A percentile compares a stretch with the other conserved stretches of the same genome.
Evolutionary conservation across 35 echinoderm and acorn worm species (phyloP).

Genomic region (Patiria miniata): DNA sequence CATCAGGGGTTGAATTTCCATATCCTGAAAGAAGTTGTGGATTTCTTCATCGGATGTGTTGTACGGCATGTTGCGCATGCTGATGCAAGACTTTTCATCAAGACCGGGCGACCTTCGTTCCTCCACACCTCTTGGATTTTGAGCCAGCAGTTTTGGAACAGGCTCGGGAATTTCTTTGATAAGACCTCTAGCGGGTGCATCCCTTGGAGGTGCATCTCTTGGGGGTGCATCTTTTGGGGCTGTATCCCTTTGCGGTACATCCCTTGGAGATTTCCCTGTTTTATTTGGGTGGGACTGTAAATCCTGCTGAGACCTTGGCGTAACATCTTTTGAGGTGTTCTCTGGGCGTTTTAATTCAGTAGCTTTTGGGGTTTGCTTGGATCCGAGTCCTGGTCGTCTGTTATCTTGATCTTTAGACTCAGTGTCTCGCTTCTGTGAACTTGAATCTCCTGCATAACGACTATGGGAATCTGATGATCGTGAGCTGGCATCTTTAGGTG

Average conservation of each 20-base stretch:
- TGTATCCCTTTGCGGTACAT: no score
- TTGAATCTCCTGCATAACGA: background rate
- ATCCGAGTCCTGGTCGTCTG: background rate
- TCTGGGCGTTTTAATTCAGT: background rate
- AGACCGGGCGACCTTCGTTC: background rate
- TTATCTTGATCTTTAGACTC: background rate
- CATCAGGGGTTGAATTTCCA: slow-evolving; percentile 58
- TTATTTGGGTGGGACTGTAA: background rate
- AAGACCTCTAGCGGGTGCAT: background rate
- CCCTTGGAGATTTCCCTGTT: background rate
- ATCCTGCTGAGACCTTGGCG: background rate
- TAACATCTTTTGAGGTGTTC: background rate
- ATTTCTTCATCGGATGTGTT: slow-evolving; percentile 56
- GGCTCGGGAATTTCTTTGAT: background rate
- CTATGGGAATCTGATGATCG: background rate
- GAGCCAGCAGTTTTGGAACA: background rate
- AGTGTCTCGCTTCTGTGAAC: background rate
- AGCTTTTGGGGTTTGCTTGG: background rate
- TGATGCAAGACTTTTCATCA: slow-evolving; percentile 45
- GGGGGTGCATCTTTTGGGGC: background rate
- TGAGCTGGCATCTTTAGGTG: background rate
- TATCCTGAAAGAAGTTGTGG: slow-evolving; percentile 61
- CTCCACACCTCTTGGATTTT: background rate
- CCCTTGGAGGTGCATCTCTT: background rate
- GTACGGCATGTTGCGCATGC: slow-evolving; percentile 83